Evolutionary conservation across 2,888 invertebrate genomes (phyloP).

Genomic region (Noctuana brunneofusca): DNA sequence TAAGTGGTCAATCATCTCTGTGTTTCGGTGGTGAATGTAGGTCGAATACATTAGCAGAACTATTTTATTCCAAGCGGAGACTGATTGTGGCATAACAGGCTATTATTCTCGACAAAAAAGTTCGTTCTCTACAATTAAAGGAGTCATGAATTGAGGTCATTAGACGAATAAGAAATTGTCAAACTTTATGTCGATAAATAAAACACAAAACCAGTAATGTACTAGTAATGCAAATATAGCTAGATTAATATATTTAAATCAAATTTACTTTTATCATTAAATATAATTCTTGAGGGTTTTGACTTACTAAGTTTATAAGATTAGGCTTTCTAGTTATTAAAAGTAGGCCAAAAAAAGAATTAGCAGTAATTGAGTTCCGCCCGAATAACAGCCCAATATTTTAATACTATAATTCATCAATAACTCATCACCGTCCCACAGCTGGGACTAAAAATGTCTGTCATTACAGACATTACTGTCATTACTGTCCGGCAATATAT

Average conservation of each 20-base stretch:
- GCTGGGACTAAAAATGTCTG: too few species aligned
- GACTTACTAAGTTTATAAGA: background rate
- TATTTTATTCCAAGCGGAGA: constrained; percentile 49
- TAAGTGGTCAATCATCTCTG: constrained; percentile 72
- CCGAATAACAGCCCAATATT: background rate
- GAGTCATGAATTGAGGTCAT: background rate
- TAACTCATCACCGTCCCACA: too few species aligned
- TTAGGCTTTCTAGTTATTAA: background rate
- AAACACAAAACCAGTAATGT: too few species aligned
- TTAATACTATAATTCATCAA: too few species aligned
- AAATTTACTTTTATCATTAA: background rate
- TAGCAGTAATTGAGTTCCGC: background rate
- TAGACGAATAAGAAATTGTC: constrained; percentile 1
- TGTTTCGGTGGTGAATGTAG: constrained; percentile 61
- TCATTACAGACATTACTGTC: too few species aligned
- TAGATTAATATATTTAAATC: too few species aligned
- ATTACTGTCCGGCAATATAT: constrained; percentile 41
- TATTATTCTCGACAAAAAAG: constrained; percentile 22
- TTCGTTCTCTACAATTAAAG: constrained; percentile 12
- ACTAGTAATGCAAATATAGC: background rate
- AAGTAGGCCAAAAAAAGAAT: background rate
- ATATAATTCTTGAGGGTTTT: background rate
- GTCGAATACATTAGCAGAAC: constrained; percentile 64
- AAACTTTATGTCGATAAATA: background rate
- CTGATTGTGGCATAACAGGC: constrained; percentile 25